A percentile compares a stretch with the other conserved stretches of the same genome.
These are phyloP conservation scores for Malacosoma neustria DNA, from an alignment of 2,888 invertebrate genomes.

Conservation along the genomic window DNA sequence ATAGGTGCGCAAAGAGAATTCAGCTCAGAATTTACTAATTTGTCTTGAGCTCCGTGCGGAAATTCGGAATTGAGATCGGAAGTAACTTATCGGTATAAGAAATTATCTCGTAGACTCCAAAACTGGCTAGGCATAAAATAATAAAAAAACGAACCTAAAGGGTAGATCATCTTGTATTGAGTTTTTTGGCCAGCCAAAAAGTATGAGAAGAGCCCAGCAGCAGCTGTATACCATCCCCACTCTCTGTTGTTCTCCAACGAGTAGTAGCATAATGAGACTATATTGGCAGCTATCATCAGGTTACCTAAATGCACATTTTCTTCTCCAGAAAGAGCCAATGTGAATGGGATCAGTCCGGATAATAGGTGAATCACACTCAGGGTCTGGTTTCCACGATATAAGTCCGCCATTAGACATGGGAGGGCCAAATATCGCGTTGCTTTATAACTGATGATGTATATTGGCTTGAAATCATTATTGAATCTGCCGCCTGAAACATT, in stretches of 20 bases:
- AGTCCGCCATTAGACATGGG: conserved; percentile 52
- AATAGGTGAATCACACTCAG: conserved; percentile 36
- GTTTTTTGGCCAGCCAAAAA: conserved; percentile 27
- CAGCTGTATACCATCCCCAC: conserved; percentile 54
- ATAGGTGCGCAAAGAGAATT: too few species aligned
- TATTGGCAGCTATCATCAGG: conserved; percentile 39
- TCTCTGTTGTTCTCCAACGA: conserved; percentile 29
- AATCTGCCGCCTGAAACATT: conserved; percentile 36
- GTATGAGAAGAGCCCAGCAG: conserved; percentile 38
- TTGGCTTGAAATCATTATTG: conserved; percentile 34
- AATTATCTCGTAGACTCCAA: too few species aligned
- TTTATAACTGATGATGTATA: conserved; percentile 34
- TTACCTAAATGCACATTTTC: conserved; percentile 41
- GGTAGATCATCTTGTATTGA: conserved; percentile 33
- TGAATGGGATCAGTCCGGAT: conserved; percentile 51
- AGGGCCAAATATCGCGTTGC: conserved; percentile 46
- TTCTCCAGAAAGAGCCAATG: conserved; percentile 32
- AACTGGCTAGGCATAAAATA: too few species aligned
- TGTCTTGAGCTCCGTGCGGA: too few species aligned
- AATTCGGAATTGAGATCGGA: too few species aligned
- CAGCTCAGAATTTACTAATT: too few species aligned
- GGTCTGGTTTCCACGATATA: conserved; percentile 27
- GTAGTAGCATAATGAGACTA: conserved; percentile 38
- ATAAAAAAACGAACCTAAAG: too few species aligned
- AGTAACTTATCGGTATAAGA: too few species aligned